Evolutionary conservation across 2,113 vertebrate species (phyloP), one percentile per base, ranked within the genome.

Genomic region (Holacanthus passer): DNA sequence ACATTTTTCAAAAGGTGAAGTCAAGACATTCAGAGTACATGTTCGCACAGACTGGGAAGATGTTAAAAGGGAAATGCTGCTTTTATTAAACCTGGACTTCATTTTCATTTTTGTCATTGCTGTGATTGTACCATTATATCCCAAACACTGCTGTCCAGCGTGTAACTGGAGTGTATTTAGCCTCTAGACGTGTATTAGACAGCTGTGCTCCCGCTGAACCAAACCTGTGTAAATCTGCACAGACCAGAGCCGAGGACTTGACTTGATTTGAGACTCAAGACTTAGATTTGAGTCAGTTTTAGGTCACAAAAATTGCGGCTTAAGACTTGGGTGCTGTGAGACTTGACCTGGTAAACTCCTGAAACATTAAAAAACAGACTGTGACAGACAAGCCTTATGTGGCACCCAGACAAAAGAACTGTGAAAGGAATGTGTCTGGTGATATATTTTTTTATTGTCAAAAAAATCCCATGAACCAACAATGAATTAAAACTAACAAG

Each of bases 261-360:
- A 35, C n/a, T n/a, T n/a, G n/a, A n/a, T n/a, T n/a, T n/a, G n/a
- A n/a, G 3, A 32, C 0, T 6, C 17, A 37, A 41, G 43, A 62
- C 68, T 63, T 81, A 24, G 14, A 52, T 39, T 52, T 43, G n/a
- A 68, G 3, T 77, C 47, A 39, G 39, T 64, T 29, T 56, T 45
- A 35, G 16, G 12, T 50, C 45, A 35, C 5, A 27, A 45, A 29
- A 58, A 60, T 14, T 22, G 29, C 39, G n/a, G 14, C 22, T 79
- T 47, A 19, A 32, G 20, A 73, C 43, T 4, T 8, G 12, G n/a
- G 10, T 47, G 48, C 14, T 32, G 14, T 37, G 37, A 6, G 20
- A 16, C n/a, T n/a, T 53, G 16, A 65, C 13, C 22, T 71, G 41
- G 37, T 59, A n/a, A 59, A 56, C 41, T 41, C 31, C 50, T 13